phyloP scores from a whole-genome alignment of 92 coral and sea anemone species.

The Porites cylindrica region DNA sequence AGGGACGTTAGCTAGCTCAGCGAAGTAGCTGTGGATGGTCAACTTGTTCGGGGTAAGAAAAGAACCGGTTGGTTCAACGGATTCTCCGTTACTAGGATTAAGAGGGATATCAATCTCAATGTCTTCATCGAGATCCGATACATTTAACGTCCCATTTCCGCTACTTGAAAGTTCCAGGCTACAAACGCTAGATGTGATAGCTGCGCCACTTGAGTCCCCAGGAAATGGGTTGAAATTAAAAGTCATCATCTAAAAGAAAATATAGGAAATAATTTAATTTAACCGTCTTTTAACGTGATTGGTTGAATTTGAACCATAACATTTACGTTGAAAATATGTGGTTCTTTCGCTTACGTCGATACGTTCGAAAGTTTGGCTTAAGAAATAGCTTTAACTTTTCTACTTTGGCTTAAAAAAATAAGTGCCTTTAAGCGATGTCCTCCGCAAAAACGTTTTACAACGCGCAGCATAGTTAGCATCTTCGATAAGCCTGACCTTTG shows the following conservation, averaged over 20 bases:
- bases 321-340: too few species aligned
- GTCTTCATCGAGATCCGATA: neutral
- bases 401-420: too few species aligned
- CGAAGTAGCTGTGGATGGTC: conserved; percentile 1
- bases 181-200: neutral
- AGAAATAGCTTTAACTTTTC: too few species aligned
- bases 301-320: too few species aligned
- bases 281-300: too few species aligned
- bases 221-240: conserved; percentile 3
- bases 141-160: neutral
- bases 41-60: conserved; percentile 4
- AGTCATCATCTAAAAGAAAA: neutral
- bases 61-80: neutral
- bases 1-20: neutral
- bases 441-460: too few species aligned
- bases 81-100: neutral
- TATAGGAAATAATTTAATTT: too few species aligned
- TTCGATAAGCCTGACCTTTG: too few species aligned
- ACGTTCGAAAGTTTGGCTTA: too few species aligned
- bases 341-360: too few species aligned
- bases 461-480: too few species aligned
- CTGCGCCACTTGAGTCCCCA: neutral
- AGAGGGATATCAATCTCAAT: neutral
- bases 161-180: neutral
- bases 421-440: too few species aligned